phyloP scores from a whole-genome alignment of 1,140 invertebrate genomes.

The Eulimnadia texana region DNA sequence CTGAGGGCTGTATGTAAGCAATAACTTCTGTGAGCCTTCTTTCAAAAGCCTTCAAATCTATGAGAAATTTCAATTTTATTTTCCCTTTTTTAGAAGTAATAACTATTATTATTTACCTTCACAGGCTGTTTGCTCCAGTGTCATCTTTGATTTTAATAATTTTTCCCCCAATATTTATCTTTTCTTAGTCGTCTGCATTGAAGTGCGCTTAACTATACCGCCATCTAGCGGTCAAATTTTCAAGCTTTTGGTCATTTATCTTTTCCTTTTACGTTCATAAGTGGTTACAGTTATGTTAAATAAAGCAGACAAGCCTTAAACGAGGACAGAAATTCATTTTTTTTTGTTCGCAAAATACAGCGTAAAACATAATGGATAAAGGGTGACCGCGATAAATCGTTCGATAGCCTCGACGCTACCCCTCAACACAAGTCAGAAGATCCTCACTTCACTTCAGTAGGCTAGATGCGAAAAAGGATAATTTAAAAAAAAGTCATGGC shows the following conservation, averaged over 20 bases:
- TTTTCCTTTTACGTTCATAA: neutral
- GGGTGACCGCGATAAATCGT: no score
- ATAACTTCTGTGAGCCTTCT: slow-evolving; percentile 91
- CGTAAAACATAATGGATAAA: no score
- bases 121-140: slow-evolving; percentile 31
- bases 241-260: neutral
- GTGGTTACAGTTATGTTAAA: neutral
- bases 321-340: neutral
- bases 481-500: no score
- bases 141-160: slow-evolving; percentile 22
- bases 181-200: no score
- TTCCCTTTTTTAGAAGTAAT: neutral
- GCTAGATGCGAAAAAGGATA: no score
- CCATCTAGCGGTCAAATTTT: neutral
- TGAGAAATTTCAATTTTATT: slow-evolving; percentile 9
- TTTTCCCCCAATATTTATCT: no score
- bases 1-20: slow-evolving; percentile 75
- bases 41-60: slow-evolving; percentile 94
- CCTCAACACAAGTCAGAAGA: no score
- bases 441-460: neutral
- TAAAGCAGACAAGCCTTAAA: neutral
- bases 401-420: no score
- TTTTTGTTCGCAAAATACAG: neutral
- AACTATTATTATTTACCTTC: slow-evolving; percentile 25
- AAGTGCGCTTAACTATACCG: neutral